These are phyloP conservation scores for Scaptomyza reducta DNA, from an alignment of 2,888 invertebrate species.

Conservation along the genomic window DNA sequence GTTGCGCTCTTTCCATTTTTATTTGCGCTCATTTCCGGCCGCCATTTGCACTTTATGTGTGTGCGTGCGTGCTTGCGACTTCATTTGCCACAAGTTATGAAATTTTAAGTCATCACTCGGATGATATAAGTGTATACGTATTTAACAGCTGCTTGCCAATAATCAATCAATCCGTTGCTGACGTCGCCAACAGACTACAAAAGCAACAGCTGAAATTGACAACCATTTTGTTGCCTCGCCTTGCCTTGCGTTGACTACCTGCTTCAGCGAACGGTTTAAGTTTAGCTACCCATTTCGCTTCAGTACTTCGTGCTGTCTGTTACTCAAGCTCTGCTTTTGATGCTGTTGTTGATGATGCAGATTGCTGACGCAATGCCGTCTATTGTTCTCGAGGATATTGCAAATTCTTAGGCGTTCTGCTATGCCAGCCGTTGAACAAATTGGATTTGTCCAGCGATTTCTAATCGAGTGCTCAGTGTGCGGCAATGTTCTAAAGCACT, in stretches of 20 bases:
- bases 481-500: slow-evolving; percentile 18
- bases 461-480: no score
- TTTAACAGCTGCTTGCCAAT: slow-evolving; percentile 32
- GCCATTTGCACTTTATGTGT: slow-evolving; percentile 30
- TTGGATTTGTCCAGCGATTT: slow-evolving; percentile 41
- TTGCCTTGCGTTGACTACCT: slow-evolving; percentile 2
- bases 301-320: background rate
- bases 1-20: slow-evolving; percentile 14
- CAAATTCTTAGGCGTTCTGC: slow-evolving; percentile 49
- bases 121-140: slow-evolving; percentile 15
- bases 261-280: slow-evolving; percentile 45
- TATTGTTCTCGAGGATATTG: slow-evolving; percentile 66
- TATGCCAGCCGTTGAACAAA: slow-evolving; percentile 48
- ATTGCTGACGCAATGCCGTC: slow-evolving; percentile 30
- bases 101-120: slow-evolving; percentile 22
- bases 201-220: slow-evolving; percentile 60
- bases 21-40: slow-evolving; percentile 52
- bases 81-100: slow-evolving; percentile 43
- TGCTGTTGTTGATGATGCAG: slow-evolving; percentile 12
- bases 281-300: slow-evolving; percentile 18
- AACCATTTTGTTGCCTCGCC: slow-evolving; percentile 49
- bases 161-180: slow-evolving; percentile 65
- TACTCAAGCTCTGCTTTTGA: slow-evolving; percentile 13
- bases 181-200: slow-evolving; percentile 28
- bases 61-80: slow-evolving; percentile 33